These are phyloP conservation scores for Pelecanoides urinatrix DNA, from an alignment of 2,113 vertebrate species.

Conservation along the genomic window DNA sequence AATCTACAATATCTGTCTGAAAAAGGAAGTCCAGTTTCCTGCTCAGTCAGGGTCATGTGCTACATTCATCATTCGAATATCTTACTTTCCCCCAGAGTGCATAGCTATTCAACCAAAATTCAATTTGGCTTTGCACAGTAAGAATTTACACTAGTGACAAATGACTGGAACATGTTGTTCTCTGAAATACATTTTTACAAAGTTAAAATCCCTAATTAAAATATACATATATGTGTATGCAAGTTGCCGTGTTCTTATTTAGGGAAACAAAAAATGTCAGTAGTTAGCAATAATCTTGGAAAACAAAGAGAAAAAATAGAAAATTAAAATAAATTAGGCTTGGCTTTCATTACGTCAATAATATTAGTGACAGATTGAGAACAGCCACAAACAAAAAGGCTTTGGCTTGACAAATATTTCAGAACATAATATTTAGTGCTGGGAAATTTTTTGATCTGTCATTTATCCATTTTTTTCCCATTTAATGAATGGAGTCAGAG, in stretches of 20 bases:
- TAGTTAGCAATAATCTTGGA: not conserved
- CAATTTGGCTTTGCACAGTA: not conserved
- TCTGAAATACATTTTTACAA: not conserved
- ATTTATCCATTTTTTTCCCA: not conserved
- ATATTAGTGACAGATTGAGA: not conserved
- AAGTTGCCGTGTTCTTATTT: not conserved
- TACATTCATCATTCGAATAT: not conserved
- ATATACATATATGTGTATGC: not conserved
- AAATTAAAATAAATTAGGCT: not conserved
- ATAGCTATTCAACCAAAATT: not conserved
- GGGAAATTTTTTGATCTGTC: not conserved
- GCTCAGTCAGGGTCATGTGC: not conserved
- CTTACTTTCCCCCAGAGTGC: not conserved
- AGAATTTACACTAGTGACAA: not conserved
- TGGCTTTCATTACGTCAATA: not conserved
- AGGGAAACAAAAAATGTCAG: not conserved
- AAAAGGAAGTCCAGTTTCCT: not conserved
- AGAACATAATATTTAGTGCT: not conserved
- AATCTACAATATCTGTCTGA: not conserved
- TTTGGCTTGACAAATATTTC: not conserved
- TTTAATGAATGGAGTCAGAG: not conserved
- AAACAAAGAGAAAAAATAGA: not conserved
- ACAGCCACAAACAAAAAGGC: not conserved
- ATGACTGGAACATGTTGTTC: not conserved
- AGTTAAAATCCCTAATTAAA: not conserved